Percentiles rank a stretch among this genome's conserved stretches.
phyloP scores from a whole-genome alignment of 1,140 invertebrate species.

The Brachionus calyciflorus region DNA sequence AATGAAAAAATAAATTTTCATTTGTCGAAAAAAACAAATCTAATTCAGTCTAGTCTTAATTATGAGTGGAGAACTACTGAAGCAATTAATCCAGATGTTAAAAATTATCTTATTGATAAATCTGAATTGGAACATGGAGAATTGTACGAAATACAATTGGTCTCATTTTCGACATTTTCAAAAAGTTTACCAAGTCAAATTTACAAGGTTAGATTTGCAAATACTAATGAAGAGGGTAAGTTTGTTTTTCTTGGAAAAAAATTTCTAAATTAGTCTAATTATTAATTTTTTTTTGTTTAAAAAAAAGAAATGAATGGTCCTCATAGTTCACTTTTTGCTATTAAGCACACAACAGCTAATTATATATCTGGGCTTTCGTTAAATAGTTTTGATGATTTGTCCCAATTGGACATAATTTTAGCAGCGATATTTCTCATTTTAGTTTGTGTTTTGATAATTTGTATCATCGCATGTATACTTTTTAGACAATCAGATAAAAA shows the following conservation, averaged over 20 bases:
- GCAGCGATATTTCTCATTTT: constrained; percentile 10
- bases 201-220: not conserved
- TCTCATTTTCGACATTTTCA: constrained; percentile 25
- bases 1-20: not conserved
- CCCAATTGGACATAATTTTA: constrained; percentile 23
- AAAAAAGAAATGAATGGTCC: not conserved
- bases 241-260: not conserved
- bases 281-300: not conserved
- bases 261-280: no score
- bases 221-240: not conserved
- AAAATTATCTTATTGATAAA: constrained; percentile 24
- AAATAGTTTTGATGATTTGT: not conserved
- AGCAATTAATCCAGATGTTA: not conserved
- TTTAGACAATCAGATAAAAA: constrained; percentile 19
- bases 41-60: not conserved
- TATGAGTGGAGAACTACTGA: constrained; percentile 43
- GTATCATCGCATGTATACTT: not conserved
- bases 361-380: not conserved
- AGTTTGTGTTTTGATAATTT: not conserved
- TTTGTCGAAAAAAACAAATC: not conserved
- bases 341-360: not conserved
- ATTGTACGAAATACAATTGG: constrained; percentile 30
- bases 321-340: not conserved
- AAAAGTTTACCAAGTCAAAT: constrained; percentile 36
- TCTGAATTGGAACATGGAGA: constrained; percentile 6